Evolutionary conservation across 2,113 vertebrate species (phyloP).

Genomic region (Zootoca vivipara): DNA sequence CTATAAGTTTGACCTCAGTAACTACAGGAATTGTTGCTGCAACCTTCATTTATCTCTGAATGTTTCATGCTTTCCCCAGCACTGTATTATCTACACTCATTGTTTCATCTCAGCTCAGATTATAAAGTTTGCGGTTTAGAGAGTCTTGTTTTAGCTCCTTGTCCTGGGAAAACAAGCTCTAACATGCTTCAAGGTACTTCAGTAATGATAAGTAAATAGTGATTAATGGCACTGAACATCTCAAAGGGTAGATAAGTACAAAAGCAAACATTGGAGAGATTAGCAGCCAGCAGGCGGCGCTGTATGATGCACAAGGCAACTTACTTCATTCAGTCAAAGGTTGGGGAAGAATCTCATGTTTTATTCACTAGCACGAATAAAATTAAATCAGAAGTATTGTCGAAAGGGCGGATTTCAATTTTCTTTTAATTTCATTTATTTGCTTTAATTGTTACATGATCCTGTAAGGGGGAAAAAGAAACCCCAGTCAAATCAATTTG

Average conservation of each 20-base stretch:
- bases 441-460: constrained; percentile 68
- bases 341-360: constrained; percentile 37
- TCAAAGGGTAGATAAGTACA: neutral
- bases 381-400: constrained; percentile 72
- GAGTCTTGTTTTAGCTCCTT: neutral
- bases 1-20: neutral
- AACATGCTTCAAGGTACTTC: neutral
- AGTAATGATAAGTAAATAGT: neutral
- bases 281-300: constrained; percentile 52
- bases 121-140: neutral
- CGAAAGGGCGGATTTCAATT: constrained; percentile 68
- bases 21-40: neutral
- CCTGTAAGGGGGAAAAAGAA: constrained; percentile 24
- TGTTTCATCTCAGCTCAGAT: constrained; percentile 7
- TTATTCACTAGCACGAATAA: constrained; percentile 68
- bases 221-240: neutral
- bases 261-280: neutral
- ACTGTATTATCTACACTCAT: neutral
- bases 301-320: neutral
- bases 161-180: neutral
- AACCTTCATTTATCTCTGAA: neutral
- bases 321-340: neutral
- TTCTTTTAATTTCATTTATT: constrained; percentile 68
- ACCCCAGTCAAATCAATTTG: constrained; percentile 68
- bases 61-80: neutral